Evolutionary conservation across 35 echinoderm and acorn worm genomes (phyloP).

Genomic region (Lytechinus variegatus): DNA sequence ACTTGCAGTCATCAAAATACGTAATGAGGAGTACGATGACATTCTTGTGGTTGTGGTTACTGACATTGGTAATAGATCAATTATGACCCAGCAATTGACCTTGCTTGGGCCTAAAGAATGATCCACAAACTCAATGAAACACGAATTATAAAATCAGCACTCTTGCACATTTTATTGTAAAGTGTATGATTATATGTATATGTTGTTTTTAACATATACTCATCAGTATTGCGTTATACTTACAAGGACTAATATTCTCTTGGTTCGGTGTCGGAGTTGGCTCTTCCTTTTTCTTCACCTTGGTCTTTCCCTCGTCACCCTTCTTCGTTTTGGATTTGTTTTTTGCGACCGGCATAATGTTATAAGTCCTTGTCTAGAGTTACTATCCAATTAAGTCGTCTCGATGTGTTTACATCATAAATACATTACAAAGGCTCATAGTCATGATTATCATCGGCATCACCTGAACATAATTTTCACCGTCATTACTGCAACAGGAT

Average conservation of each 20-base stretch:
- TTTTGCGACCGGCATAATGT: constrained; percentile 28
- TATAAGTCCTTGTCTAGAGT: not conserved
- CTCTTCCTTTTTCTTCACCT: constrained; percentile 3
- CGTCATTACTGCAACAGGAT: no score
- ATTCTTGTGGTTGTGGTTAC: not conserved
- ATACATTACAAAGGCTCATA: not conserved
- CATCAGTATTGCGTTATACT: not conserved
- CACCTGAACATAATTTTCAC: not conserved
- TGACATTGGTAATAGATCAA: not conserved
- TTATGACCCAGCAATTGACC: not conserved
- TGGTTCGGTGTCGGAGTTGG: not conserved
- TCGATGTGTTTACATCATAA: not conserved
- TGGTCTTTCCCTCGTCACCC: not conserved
- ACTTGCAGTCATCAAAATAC: not conserved
- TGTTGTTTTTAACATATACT: no score
- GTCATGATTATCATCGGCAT: not conserved
- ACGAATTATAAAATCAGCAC: no score
- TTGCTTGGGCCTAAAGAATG: no score
- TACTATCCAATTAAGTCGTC: not conserved
- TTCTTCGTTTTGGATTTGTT: not conserved
- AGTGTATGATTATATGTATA: no score
- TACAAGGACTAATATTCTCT: not conserved
- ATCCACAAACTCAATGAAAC: not conserved
- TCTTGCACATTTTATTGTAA: no score
- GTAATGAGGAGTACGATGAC: not conserved